Conservation (phyloP, 2,113 vertebrate genomes). For the Tautogolabrus adspersus region DNA sequence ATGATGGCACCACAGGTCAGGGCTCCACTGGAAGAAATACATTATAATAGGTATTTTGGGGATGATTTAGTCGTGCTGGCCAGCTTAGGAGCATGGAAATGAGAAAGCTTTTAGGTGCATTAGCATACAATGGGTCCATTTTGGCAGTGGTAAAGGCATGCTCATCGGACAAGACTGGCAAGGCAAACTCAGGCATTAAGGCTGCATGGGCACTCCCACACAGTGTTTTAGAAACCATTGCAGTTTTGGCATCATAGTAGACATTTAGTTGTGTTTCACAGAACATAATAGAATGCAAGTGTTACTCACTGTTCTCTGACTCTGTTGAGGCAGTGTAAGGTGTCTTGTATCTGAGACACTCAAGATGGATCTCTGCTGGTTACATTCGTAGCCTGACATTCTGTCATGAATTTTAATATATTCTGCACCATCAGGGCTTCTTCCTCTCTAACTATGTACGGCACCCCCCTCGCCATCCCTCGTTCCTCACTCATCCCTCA, state of each 20-base stretch:
- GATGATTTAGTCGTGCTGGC: conserved; percentile 61
- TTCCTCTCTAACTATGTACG: conserved; percentile 37
- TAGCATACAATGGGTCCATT: conserved; percentile 77
- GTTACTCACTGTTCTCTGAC: conserved; percentile 17
- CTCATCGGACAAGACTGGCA: conserved; percentile 53
- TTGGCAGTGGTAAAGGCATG: conserved; percentile 47
- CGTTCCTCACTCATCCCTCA: conserved; percentile 50
- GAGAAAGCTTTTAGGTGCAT: conserved; percentile 69
- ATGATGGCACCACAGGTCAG: conserved; percentile 71
- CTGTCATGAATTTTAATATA: conserved; percentile 61
- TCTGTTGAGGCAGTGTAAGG: conserved; percentile 22
- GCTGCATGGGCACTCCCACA: conserved; percentile 38
- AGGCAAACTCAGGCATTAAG: conserved; percentile 63
- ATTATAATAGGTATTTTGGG: conserved; percentile 65
- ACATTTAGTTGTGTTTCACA: conserved; percentile 24
- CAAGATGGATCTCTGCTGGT: conserved; percentile 24
- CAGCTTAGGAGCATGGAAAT: conserved; percentile 61
- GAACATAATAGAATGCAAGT: conserved; percentile 28
- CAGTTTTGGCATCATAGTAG: conserved; percentile 47
- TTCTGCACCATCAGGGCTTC: conserved; percentile 43
- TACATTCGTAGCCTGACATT: conserved; percentile 39
- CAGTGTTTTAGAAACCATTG: conserved; percentile 62
- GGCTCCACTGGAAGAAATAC: conserved; percentile 55
- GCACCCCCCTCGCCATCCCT: conserved; percentile 24
- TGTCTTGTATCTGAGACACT: conserved; percentile 18